phyloP scores from a whole-genome alignment of 2,113 vertebrate species.

The Xenus cinereus region DNA sequence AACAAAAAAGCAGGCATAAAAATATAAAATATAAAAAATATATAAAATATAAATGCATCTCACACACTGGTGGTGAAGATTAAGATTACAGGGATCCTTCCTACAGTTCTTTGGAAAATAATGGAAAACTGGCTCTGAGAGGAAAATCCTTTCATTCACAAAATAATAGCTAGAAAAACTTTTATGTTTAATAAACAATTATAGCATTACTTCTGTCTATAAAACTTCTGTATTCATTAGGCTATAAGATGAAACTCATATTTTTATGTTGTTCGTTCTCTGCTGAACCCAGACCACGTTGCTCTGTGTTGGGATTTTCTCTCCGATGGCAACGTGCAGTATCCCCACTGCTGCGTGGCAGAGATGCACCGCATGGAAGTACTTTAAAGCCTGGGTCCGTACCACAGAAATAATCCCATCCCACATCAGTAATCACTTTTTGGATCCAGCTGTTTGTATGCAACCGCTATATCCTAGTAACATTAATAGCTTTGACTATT shows the following conservation, averaged over 20 bases:
- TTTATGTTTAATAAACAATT: background rate
- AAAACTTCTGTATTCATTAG: background rate
- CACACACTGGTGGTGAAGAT: background rate
- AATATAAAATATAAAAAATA: background rate
- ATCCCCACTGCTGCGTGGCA: background rate
- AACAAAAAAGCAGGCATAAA: background rate
- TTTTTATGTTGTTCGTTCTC: background rate
- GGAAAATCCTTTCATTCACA: background rate
- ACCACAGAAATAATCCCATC: background rate
- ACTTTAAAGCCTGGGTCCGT: background rate
- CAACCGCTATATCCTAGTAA: background rate
- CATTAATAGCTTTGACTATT: background rate
- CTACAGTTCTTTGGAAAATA: background rate
- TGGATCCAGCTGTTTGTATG: background rate
- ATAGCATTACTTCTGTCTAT: background rate
- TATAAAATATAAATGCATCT: background rate
- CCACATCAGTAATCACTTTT: background rate
- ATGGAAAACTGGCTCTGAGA: background rate
- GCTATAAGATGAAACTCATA: accelerated
- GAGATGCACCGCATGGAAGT: background rate
- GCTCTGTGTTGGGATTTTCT: background rate
- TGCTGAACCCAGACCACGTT: background rate
- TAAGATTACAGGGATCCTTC: background rate
- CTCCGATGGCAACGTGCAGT: background rate
- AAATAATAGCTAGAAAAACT: background rate